Evolutionary conservation across 2,113 vertebrate genomes (phyloP), one percentile per base, ranked within the genome.

Genomic region (Tragelaphus imberbis): DNA sequence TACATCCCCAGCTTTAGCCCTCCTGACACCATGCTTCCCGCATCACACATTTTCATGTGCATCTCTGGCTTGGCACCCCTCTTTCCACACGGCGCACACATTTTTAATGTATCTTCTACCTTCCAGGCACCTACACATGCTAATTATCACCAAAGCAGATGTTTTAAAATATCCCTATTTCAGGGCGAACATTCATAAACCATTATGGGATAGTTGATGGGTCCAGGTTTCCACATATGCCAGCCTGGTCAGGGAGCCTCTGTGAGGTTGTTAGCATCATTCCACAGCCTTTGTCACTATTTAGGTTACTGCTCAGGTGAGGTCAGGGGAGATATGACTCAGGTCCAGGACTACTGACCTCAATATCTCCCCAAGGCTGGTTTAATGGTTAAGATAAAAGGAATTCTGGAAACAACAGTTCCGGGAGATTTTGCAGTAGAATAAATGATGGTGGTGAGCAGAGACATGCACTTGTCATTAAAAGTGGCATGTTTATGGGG

Each of bases 401-500:
- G 95, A 94, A 94, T 95, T 96, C 94, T 96, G 86, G 95, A 98
- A 98, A 98, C 93, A 91, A 97, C 11, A 91, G 96, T 98, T 98
- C 97, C n/a, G 3, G 89, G 95, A 94, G 86, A 97, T 95, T 97
- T 85, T 97, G 82, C 58, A 49, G 94, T 95, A 96, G 95, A 95
- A 97, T 97, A 98, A 98, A 96, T 97, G 96, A 97, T 93, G 96
- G 97, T 55, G 93, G 95, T 96, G 97, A 98, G 96, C 97, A 91
- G 93, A 97, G 96, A 97, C 93, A 93, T 97, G 96, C 77, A 97
- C 93, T 98, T 79, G 19, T 97, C 97, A 98, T 98, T 98, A 98
- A 97, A 98, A 98, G 91, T 98, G 97, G 97, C 97, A 98, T 97
- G 95, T 98, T 98, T 98, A 98, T 97, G 96, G 97, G 86, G 97